phyloP scores from a whole-genome alignment of 2,797 vertebrate genomes.

The Sebastes hubbsi region DNA sequence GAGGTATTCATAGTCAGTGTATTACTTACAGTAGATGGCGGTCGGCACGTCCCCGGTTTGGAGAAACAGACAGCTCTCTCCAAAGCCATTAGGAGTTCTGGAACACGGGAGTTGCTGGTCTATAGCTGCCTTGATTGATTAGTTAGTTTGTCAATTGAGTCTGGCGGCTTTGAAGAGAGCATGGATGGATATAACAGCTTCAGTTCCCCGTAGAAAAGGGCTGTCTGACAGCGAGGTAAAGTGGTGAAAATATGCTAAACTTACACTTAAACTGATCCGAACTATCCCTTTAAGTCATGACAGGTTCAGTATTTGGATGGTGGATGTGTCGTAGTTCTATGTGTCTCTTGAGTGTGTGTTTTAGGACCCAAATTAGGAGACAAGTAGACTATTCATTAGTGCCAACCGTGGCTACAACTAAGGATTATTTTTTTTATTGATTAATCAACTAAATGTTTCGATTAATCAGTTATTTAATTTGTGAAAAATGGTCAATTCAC shows the following conservation, averaged over 20 bases:
- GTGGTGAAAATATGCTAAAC: not conserved
- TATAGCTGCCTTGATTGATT: too few species aligned
- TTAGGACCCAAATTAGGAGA: not conserved
- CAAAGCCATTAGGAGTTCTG: too few species aligned
- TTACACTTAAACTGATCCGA: not conserved
- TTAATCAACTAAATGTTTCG: not conserved
- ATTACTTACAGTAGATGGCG: too few species aligned
- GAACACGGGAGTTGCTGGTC: too few species aligned
- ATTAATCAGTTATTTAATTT: not conserved
- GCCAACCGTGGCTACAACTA: not conserved
- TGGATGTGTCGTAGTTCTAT: not conserved
- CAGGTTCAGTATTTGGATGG: not conserved
- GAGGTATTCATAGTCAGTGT: too few species aligned
- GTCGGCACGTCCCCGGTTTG: too few species aligned
- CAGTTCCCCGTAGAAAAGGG: too few species aligned
- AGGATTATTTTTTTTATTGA: not conserved
- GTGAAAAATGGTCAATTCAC: not conserved
- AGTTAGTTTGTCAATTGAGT: too few species aligned
- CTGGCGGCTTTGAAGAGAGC: too few species aligned
- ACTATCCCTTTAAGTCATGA: not conserved
- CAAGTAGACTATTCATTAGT: conserved; percentile 8
- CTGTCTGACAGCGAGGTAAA: not conserved
- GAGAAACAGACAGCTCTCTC: too few species aligned
- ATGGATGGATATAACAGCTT: too few species aligned
- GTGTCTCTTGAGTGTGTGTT: conserved; percentile 1